phyloP scores from a whole-genome alignment of 2,797 vertebrate species.

The Alfaro cultratus region DNA sequence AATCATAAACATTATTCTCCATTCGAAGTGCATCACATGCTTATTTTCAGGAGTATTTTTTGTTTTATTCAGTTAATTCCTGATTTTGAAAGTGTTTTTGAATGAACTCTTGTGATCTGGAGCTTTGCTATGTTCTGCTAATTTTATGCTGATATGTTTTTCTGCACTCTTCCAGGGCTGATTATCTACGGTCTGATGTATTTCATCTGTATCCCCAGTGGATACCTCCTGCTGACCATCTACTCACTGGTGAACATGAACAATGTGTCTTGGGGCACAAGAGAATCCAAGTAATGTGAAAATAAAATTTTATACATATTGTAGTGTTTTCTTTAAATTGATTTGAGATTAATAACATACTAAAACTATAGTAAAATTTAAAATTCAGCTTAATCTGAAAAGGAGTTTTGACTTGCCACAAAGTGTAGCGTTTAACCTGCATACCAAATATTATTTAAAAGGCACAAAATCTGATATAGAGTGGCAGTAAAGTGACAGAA shows the following conservation, averaged over 20 bases:
- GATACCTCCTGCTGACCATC: conserved; percentile 86
- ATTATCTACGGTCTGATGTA: conserved; percentile 85
- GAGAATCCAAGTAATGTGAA: conserved; percentile 77
- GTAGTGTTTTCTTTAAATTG: not conserved
- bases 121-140: not conserved
- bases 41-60: not conserved
- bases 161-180: conserved; percentile 53
- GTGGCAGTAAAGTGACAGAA: not conserved
- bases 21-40: not conserved
- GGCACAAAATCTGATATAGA: not conserved
- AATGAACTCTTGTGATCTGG: not conserved
- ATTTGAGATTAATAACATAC: not conserved
- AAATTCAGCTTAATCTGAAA: not conserved
- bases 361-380: not conserved
- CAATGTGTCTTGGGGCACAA: conserved; percentile 84
- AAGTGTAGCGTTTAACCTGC: not conserved
- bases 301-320: not conserved
- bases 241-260: conserved; percentile 88
- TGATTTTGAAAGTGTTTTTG: not conserved
- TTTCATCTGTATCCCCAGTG: conserved; percentile 87
- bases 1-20: not conserved
- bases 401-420: not conserved
- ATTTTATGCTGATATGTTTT: not conserved
- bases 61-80: not conserved
- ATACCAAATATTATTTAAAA: not conserved